Evolutionary conservation across 2,888 invertebrate species (phyloP), one percentile per base, ranked within the genome.

Genomic region (Therioaphis trifolii): DNA sequence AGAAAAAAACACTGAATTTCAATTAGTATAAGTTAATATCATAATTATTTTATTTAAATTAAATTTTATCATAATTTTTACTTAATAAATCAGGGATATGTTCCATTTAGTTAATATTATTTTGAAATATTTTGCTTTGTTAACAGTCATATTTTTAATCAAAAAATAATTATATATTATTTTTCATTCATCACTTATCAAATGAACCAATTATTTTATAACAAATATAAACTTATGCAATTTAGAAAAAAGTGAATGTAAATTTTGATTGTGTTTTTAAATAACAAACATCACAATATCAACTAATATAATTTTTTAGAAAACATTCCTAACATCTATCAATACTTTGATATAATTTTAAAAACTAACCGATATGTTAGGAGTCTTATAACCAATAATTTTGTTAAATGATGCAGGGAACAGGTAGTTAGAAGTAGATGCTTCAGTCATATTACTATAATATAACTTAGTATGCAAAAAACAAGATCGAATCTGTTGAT

Each of bases 331-430:
- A 35, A 35, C 7, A 35, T 27, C 27, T 4, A 29, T 63, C 5
- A 29, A 29, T 63, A 63, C 29, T 63, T 9, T 15, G 1, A 3
- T 12, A 61, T 14, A 61, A 61, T 21, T 11, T 2, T n/a, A 68
- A 43, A 21, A 9, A 78, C 82, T 43, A 69, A 86, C 87, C 84
- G 84, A 58, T 84, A 87, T 85, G 24, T 69, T 71, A 5, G 85
- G 86, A 40, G 85, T 80, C 66, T 84, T 76, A 14, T 86, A 84
- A 46, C 86, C 86, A 52, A 84, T 74, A 18, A 85, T 84, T 24
- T 89, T 87, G 86, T 92, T 92, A 63, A 93, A 89, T 24, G 90
- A 88, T 58, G 88, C 89, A 0, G 94, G 93, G 86, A 94, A 93
- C 4, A 93, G 89, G 86, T 92, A 93, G 88, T 94, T 95, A 84